Percentiles rank a stretch among this genome's conserved stretches.
These are phyloP conservation scores for Polypedilum vanderplanki DNA, from an alignment of 1,140 invertebrate species.

Conservation along the genomic window DNA sequence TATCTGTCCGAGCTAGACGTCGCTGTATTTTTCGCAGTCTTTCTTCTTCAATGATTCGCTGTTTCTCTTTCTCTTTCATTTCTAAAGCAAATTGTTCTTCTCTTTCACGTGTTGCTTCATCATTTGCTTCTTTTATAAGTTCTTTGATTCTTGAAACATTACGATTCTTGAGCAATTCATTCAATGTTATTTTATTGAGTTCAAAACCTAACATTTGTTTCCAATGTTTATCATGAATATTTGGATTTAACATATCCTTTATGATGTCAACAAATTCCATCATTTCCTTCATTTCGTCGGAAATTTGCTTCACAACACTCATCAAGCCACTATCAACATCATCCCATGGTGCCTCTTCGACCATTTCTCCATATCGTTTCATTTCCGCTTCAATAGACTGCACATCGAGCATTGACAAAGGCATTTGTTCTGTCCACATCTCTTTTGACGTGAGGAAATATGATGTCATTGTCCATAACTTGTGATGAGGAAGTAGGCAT, in stretches of 20 bases:
- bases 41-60: background rate
- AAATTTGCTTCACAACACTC: background rate
- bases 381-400: background rate
- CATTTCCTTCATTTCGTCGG: background rate
- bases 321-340: background rate
- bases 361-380: background rate
- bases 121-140: background rate
- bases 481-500: slow-evolving; percentile 5
- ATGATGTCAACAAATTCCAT: background rate
- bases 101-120: background rate
- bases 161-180: background rate
- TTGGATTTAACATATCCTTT: background rate
- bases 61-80: background rate
- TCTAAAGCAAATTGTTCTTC: background rate
- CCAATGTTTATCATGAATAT: background rate
- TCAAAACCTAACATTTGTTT: background rate
- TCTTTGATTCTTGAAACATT: background rate
- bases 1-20: background rate
- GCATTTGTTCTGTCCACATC: slow-evolving; percentile 11
- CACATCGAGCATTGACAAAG: background rate
- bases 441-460: slow-evolving; percentile 21
- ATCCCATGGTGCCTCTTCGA: background rate
- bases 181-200: background rate
- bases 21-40: background rate
- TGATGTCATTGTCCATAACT: slow-evolving; percentile 17